Base-by-base conservation (phyloP, 2,888 invertebrate species). In the Schrankia costaestrigalis region DNA sequence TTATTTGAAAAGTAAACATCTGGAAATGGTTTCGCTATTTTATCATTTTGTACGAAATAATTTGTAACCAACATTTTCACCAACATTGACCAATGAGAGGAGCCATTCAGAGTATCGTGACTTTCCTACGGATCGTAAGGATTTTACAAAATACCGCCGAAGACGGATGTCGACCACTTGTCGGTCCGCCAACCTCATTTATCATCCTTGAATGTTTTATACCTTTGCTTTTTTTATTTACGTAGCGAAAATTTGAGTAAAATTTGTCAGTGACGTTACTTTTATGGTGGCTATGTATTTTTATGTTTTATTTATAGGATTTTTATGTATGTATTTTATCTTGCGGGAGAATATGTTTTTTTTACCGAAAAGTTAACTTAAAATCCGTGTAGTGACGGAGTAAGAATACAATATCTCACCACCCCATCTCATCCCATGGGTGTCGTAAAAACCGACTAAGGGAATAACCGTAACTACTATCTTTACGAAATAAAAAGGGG, bases 141-240 rank as follows among this genome's bases (percentile, higher is more conserved):
- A 30, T 38, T 38, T 33, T 18, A 33, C 19, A 30, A 69, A 73
- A 75, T 75, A 64, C 56, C 47, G 32, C 40, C 50, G 50, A 56
- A 70, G 72, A 78, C 66, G 61, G 54, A 78, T 78, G 72, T 62
- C 52, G 53, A 56, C 67, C 59, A 73, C 77, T 77, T 69, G 68
- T 71, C 77, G 67, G 64, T 30, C 46, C 46, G 48, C 62, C 59
- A 25, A 49, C 38, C 38, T 41, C 53, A 65, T 78, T 73, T 73
- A 67, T 78, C 77, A 75, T 72, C 56, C 47, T 53, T 77, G 74
- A 74, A 72, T 78, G 63, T 75, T 78, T 74, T 71, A 78, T 75
- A 27, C 42, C 41, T 56, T 64, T 62, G 60, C 46, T 25, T 46
- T 56, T 53, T 43, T 31, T 57, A 37, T 41, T 53, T 57, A 38